A percentile compares a stretch with the other conserved stretches of the same genome.
phyloP scores from a whole-genome alignment of 1,140 invertebrate genomes.

The Caenorhabditis tropicalis region DNA sequence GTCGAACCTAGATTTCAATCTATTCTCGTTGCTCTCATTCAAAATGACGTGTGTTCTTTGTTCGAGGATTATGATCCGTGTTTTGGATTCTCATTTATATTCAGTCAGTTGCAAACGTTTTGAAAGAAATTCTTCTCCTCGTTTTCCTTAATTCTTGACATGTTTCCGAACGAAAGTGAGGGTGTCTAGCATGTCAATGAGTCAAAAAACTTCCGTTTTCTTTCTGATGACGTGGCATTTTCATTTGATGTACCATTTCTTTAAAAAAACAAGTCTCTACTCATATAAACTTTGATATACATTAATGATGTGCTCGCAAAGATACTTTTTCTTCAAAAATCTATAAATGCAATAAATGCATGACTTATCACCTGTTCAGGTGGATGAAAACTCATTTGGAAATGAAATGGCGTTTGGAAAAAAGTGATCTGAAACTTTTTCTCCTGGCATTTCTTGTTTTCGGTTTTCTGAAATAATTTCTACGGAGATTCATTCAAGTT shows the following conservation, averaged over 20 bases:
- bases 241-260: neutral
- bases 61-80: neutral
- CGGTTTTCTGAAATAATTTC: too few relatives aligned
- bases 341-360: neutral
- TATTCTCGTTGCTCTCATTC: neutral
- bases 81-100: neutral
- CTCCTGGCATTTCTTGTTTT: neutral
- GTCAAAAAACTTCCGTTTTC: slow-evolving; percentile 9
- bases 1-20: neutral
- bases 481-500: too few relatives aligned
- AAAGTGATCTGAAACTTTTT: neutral
- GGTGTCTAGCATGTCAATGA: neutral
- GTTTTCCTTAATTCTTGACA: neutral
- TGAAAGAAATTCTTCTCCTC: too few relatives aligned
- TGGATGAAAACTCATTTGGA: neutral
- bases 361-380: neutral
- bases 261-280: neutral
- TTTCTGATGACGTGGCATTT: neutral
- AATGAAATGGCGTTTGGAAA: too few relatives aligned
- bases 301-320: too few relatives aligned
- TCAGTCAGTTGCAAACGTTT: neutral
- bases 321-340: too few relatives aligned
- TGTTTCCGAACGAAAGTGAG: neutral
- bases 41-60: neutral
- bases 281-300: too few relatives aligned